Conservation (phyloP, 2,888 invertebrate species). For the Plagiodera versicolora region DNA sequence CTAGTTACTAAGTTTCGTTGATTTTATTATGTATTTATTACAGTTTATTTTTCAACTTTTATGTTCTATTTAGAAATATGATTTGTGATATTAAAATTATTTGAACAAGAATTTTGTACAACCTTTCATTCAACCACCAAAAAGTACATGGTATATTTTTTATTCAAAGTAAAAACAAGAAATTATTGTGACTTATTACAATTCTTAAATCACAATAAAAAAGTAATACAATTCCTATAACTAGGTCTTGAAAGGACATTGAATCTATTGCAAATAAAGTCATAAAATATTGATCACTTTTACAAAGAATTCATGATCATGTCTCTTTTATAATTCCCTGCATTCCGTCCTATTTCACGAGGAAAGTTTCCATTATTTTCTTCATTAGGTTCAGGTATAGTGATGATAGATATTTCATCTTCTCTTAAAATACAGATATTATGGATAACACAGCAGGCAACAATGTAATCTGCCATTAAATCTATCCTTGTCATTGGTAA, state of each 20-base stretch:
- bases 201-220: slow-evolving; percentile 2
- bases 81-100: too few relatives aligned
- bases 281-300: neutral
- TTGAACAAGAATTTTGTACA: too few relatives aligned
- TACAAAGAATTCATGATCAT: slow-evolving; percentile 10
- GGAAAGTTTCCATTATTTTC: slow-evolving; percentile 13
- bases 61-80: too few relatives aligned
- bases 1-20: neutral
- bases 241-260: neutral
- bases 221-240: neutral
- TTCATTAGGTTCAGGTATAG: slow-evolving; percentile 7
- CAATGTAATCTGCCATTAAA: slow-evolving; percentile 20
- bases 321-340: slow-evolving; percentile 10
- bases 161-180: slow-evolving; percentile 2
- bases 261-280: neutral
- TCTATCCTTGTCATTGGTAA: slow-evolving; percentile 18
- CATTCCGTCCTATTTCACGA: slow-evolving; percentile 8
- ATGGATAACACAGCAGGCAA: slow-evolving; percentile 14
- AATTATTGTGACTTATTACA: slow-evolving; percentile 3
- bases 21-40: too few relatives aligned
- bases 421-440: slow-evolving; percentile 12
- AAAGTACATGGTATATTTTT: slow-evolving; percentile 1
- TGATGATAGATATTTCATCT: slow-evolving; percentile 13
- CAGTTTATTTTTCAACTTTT: too few relatives aligned
- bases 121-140: slow-evolving; percentile 5